phyloP scores from a whole-genome alignment of 2,888 invertebrate species.

The Sepiola atlantica region DNA sequence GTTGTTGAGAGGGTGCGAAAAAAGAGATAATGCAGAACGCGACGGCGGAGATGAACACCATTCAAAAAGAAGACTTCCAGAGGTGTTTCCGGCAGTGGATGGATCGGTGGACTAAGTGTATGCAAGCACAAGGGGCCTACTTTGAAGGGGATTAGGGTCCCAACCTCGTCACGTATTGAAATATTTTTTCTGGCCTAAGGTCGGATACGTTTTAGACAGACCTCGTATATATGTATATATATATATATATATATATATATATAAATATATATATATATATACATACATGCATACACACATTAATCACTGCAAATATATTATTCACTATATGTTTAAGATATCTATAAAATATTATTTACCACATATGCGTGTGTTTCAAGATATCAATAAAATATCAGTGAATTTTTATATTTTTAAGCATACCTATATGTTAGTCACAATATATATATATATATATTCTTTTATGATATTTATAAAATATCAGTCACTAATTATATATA shows the following conservation, averaged over 20 bases:
- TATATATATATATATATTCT: not conserved
- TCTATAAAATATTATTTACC: no score
- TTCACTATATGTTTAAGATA: not conserved
- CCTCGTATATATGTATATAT: not conserved
- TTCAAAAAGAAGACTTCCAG: no score
- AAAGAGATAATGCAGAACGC: no score
- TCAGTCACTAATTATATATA: not conserved
- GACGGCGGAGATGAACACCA: no score
- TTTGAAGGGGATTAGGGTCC: no score
- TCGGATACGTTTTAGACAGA: no score
- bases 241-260: slow-evolving; percentile 32
- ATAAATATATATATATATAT: not conserved
- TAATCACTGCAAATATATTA: not conserved
- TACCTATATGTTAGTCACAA: not conserved
- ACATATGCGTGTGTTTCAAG: not conserved
- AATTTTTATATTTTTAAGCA: not conserved
- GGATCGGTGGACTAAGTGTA: no score
- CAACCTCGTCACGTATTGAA: no score
- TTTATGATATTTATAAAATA: not conserved
- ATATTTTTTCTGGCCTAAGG: no score
- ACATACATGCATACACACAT: not conserved
- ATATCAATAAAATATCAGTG: not conserved
- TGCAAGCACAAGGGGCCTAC: no score
- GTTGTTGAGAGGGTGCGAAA: no score
- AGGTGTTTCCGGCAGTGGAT: no score